Evolutionary conservation across 2,888 invertebrate genomes (phyloP), one percentile per base, ranked within the genome.

Genomic region (Eupithecia abbreviata): DNA sequence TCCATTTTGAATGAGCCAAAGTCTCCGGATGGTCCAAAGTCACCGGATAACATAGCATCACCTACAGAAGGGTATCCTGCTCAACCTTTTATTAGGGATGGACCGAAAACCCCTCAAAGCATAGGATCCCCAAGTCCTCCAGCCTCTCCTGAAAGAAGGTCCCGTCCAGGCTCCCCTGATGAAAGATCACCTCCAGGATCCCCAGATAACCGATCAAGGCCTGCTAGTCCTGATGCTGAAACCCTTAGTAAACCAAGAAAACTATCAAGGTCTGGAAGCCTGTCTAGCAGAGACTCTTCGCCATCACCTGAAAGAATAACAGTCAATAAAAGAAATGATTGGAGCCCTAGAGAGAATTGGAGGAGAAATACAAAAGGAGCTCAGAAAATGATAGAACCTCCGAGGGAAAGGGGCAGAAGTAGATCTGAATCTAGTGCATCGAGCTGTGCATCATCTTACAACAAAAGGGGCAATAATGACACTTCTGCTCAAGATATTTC

Each of bases 401-500:
- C 90, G 43, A 51, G 49, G 30, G 69, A 18, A 65, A 83, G 88
- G 58, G 87, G 86, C 67, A 87, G 92, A 58, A 94, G 94, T 85
- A 85, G 91, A 80, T 94, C 95, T 75, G 93, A 93, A 72, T 94
- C 95, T 78, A 95, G 95, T 85, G 90, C 86, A 74, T 95, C 95
- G 47, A 95, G 94, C 81, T 89, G 90, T 80, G 91, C 91, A 85
- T 95, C 95, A 41, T 90, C 93, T 75, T 92, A 93, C 77, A 93
- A 93, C 82, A 94, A 94, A 83, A 86, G 92, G 73, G 90, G 87
- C 80, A 83, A 86, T 76, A 95, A 93, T 79, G 94, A 94, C 81
- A 92, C 95, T 74, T 93, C 92, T 41, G 95, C 96, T 71, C 96
- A 96, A 89, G 96, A 96, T 90, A 96, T 96, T 85, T 96, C 96